phyloP scores from a whole-genome alignment of 1,140 invertebrate genomes.

The Cydia amplana region DNA sequence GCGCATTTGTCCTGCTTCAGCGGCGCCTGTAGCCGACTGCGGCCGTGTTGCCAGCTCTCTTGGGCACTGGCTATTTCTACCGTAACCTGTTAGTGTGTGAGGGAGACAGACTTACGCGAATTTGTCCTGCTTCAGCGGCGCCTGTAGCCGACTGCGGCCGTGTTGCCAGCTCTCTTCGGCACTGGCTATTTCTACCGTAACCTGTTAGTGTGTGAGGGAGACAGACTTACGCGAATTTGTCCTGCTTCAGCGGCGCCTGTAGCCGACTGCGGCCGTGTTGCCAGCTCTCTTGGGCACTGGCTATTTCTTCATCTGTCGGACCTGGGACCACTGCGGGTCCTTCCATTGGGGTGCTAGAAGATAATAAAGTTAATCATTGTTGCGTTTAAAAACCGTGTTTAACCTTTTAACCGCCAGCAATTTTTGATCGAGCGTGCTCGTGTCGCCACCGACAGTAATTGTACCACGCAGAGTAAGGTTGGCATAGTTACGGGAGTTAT shows the following conservation, averaged over 20 bases:
- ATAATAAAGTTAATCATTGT: constrained; percentile 38
- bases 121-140: constrained; percentile 68
- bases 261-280: constrained; percentile 68
- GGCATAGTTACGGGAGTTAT: too few relatives aligned
- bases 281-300: constrained; percentile 81
- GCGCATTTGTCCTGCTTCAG: constrained; percentile 69
- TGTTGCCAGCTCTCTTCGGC: constrained; percentile 82
- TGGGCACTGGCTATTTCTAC: constrained; percentile 79
- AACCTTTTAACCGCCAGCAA: too few relatives aligned
- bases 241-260: constrained; percentile 67
- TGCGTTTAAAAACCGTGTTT: too few relatives aligned
- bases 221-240: constrained; percentile 74
- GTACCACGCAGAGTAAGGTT: too few relatives aligned
- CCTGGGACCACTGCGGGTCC: constrained; percentile 54
- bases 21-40: constrained; percentile 67
- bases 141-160: constrained; percentile 66
- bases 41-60: constrained; percentile 80
- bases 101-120: constrained; percentile 68
- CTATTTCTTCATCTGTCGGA: constrained; percentile 81
- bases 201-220: not conserved
- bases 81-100: not conserved
- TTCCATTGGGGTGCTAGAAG: constrained; percentile 74
- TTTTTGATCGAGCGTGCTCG: too few relatives aligned
- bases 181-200: constrained; percentile 68
- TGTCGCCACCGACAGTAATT: too few relatives aligned